Base-by-base conservation (phyloP, 2,888 invertebrate genomes). In the Meteorus colon region DNA sequence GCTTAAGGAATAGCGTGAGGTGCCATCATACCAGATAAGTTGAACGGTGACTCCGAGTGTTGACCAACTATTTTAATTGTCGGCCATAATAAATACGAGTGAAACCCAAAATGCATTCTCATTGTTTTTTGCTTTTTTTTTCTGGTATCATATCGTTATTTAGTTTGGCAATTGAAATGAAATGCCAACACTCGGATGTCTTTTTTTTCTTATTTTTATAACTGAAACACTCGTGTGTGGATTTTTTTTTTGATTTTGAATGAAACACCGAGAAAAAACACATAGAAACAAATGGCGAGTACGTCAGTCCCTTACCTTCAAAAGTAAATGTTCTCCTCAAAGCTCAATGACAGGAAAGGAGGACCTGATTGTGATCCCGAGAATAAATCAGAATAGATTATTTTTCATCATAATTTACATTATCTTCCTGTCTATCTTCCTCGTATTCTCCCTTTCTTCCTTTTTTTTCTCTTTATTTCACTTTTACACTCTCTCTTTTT, bases 291-390 rank as follows among this genome's bases (percentile, higher is more conserved):
- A 89, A 87, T 88, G 89, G 88, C 88, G 88, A 89, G 85, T 89
- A 89, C 88, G 86, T 89, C 89, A 87, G 86, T 88, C 89, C 89
- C 90, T 90, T 90, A 90, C 90, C 90, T 90, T 90, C 88, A 90
- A 90, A 89, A 90, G 89, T 89, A 90, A 89, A 88, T 88, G 89
- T 89, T 89, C 90, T 90, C 90, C 89, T 89, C 90, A 90, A 89
- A 89, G 90, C 87, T 90, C 88, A 90, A 89, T 87, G 89, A 87
- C 90, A 90, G 89, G 90, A 90, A 90, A 90, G 90, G 87, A 90
- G 88, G 88, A 89, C 87, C 90, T 90, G 89, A 89, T 89, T 87
- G 89, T 86, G 88, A 90, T 88, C 90, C 90, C 89, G 90, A 76
- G 88, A 90, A 90, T 89, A 89, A 90, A 90, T 87, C 89, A 90